Conservation (phyloP, 2,888 invertebrate genomes). For the Trichopoda pennipes region DNA sequence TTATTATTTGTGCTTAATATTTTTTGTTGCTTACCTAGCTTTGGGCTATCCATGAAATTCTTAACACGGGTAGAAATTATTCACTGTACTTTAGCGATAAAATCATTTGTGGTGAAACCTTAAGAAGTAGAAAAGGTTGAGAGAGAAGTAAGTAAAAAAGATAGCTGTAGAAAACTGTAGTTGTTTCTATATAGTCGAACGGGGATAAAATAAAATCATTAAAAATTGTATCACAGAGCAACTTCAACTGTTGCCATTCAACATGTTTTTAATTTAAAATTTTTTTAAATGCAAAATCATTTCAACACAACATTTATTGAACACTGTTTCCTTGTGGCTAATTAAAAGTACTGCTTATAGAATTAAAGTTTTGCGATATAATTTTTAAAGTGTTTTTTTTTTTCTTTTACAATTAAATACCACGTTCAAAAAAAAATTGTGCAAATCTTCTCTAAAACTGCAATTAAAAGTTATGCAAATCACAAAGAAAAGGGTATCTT, state of each 20-base stretch:
- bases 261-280: background rate
- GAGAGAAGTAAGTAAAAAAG: background rate
- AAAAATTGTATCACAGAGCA: background rate
- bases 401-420: too few species aligned
- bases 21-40: background rate
- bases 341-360: too few species aligned
- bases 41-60: conserved; percentile 34
- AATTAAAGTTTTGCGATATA: too few species aligned
- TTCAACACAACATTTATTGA: too few species aligned
- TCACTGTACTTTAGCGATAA: conserved; percentile 22
- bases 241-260: background rate
- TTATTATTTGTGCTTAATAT: conserved; percentile 1
- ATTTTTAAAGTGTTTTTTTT: too few species aligned
- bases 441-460: too few species aligned
- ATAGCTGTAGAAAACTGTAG: too few species aligned
- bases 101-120: conserved; percentile 8
- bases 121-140: background rate
- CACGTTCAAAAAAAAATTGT: too few species aligned
- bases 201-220: background rate
- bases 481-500: too few species aligned
- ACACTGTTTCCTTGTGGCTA: too few species aligned
- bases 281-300: background rate
- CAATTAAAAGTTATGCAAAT: too few species aligned
- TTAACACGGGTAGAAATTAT: background rate
- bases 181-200: background rate